Base-by-base conservation (phyloP, 2,113 vertebrate genomes). In the Anser brachyrhynchus region DNA sequence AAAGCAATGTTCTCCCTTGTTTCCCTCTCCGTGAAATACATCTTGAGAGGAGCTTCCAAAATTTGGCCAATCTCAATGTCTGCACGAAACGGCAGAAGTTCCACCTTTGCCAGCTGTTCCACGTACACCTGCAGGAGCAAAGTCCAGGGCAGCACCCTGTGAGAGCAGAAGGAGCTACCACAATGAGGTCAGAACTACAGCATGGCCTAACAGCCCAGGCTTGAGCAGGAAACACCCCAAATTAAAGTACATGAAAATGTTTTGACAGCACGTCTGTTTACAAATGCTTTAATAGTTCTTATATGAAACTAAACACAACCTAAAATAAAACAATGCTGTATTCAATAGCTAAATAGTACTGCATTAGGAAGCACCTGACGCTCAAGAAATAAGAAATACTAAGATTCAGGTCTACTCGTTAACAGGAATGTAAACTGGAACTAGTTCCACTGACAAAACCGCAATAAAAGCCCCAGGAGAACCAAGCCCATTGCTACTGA, bases 31-130 rank as follows among this genome's bases (percentile, higher is more conserved):
- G 74, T 23, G 29, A 95, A 96, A 64, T 97, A 97, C 87, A 98
- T 97, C 20, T 93, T 89, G 37, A 98, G 80, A 18, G 97, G 98
- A 39, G 98, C 94, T 31, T 98, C 96, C 89, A 98, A 84, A 22
- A 39, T 41, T 54, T 95, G 95, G 23, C 97, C 98, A 26, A 98
- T 90, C 81, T 95, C 95, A 72, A 86, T 79, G n/a, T 98, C 97
- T 43, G 95, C 97, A 52, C 84, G 96, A 81, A 96, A 94, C 6
- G 97, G 97, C 59, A 97, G 51, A 52, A 98, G 92, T 57, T 97
- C 94, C 85, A 98, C 91, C 78, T 92, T 95, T 28, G 81, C 96
- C 58, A 97, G 94, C 79, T 87, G 96, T 61, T 98, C 78, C 61
- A 98, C 97, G 58, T 92, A 88, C 62, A 98, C 87, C 98, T 98